phyloP scores from a whole-genome alignment of 2,888 invertebrate genomes.

The Watsonalla cultraria region DNA sequence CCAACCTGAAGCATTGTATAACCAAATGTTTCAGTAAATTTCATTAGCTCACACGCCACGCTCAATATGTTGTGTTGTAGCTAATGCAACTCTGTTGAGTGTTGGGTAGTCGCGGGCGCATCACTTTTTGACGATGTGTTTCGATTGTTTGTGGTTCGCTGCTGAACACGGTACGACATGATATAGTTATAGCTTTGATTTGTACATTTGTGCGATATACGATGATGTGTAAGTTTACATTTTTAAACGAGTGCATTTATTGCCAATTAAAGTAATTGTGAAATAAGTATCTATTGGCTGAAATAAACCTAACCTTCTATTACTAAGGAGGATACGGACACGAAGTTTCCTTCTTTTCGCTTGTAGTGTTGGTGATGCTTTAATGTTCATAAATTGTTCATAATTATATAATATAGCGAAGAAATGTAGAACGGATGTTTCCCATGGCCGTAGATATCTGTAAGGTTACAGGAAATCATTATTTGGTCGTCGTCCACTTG shows the following conservation, averaged over 20 bases:
- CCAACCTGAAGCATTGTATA: slow-evolving; percentile 22
- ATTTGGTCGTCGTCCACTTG: no score
- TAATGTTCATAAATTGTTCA: no score
- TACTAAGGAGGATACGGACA: no score
- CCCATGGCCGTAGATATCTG: no score
- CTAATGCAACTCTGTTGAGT: slow-evolving; percentile 17
- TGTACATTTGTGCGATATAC: neutral
- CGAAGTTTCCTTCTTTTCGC: no score
- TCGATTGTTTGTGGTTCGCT: slow-evolving; percentile 43
- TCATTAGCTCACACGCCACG: slow-evolving; percentile 18
- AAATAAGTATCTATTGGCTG: no score
- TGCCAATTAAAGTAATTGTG: no score
- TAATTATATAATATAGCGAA: no score
- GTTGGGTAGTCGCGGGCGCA: slow-evolving; percentile 7
- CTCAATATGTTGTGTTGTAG: slow-evolving; percentile 8
- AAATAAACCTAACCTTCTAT: no score
- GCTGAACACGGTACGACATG: slow-evolving; percentile 25
- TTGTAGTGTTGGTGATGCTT: no score
- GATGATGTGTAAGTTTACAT: neutral
- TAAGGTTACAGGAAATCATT: no score
- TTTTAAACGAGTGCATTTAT: neutral
- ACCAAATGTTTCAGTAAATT: slow-evolving; percentile 26
- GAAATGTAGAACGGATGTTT: no score
- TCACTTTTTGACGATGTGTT: slow-evolving; percentile 37
- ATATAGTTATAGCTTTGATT: slow-evolving; percentile 1